Base-by-base conservation (phyloP, 2,797 vertebrate species). In the Lemur catta region DNA sequence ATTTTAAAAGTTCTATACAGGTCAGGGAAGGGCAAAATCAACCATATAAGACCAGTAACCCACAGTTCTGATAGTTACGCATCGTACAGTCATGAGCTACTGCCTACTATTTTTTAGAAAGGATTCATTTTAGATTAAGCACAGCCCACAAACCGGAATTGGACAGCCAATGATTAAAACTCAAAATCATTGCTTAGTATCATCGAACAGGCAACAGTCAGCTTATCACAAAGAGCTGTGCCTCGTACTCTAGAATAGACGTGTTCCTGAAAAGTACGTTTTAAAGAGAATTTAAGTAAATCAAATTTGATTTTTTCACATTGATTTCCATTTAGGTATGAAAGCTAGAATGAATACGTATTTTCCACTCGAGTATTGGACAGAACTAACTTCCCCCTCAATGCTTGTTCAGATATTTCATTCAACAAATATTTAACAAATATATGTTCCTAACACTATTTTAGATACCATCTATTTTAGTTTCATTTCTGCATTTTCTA, bases 261-360 rank as follows among this genome's bases (percentile, higher is more conserved):
- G 3, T 17, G 8, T 33, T 71, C 26, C 78, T 22, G 9, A 71
- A 93, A 88, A 87, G 80, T 2, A 22, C 4, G 18, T 57, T 96
- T 86, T 88, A 88, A 92, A 86, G 67, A 81, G 50, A 95, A 90
- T 74, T 67, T 57, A 71, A 85, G 55, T 67, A 61, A 94, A 71
- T 82, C 61, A 81, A 48, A 74, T 82, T 71, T 80, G 76, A 87
- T 84, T 65, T 97, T 97, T 86, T 76, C 35, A 43, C 35, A 89
- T 74, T 65, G 84, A 50, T 74, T 84, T 89, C n/a, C n/a, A 63
- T 67, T 57, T 67, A 43, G 28, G 38, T 85, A 22, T 46, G 18
- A 67, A 76, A 85, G 41, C 14, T 46, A 50, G 33, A 46, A 71
- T 48, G 48, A 65, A 52, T 69, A 52, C 63, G 11, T 84, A 61